These are phyloP conservation scores for Ecdyonurus torrentis DNA, from an alignment of 2,888 invertebrate genomes.

Conservation along the genomic window DNA sequence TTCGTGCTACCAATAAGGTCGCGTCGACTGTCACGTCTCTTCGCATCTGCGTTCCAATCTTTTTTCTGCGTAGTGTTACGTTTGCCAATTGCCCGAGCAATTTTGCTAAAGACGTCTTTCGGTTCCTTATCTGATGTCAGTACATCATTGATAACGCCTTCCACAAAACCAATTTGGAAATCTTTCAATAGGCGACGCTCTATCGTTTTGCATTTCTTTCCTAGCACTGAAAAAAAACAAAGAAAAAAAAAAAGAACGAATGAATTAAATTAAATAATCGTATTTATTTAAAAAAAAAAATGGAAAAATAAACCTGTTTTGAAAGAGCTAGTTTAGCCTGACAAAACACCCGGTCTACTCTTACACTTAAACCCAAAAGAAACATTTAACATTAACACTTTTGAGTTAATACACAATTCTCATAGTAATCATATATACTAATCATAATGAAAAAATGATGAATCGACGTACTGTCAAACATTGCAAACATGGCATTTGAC, in stretches of 20 bases:
- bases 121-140: slow-evolving; percentile 47
- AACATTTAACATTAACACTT: too few relatives aligned
- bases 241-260: too few relatives aligned
- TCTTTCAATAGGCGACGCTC: slow-evolving; percentile 72
- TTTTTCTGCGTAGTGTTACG: slow-evolving; percentile 31
- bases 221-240: slow-evolving; percentile 41
- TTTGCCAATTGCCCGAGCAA: slow-evolving; percentile 63
- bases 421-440: too few relatives aligned
- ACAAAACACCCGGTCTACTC: too few relatives aligned
- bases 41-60: slow-evolving; percentile 73
- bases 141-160: slow-evolving; percentile 60
- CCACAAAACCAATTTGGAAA: slow-evolving; percentile 79
- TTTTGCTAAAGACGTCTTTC: slow-evolving; percentile 66
- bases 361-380: too few relatives aligned
- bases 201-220: slow-evolving; percentile 73
- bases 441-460: too few relatives aligned
- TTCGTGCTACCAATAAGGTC: slow-evolving; percentile 68
- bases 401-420: too few relatives aligned
- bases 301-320: too few relatives aligned
- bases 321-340: too few relatives aligned
- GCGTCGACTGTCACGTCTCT: slow-evolving; percentile 36
- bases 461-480: too few relatives aligned
- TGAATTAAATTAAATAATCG: background rate
- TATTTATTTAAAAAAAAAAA: background rate
- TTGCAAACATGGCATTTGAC: too few relatives aligned